Percentiles rank a stretch among this genome's conserved stretches.
Evolutionary conservation across 2,888 invertebrate genomes (phyloP).

Genomic region (Alloscopus bannaensis): DNA sequence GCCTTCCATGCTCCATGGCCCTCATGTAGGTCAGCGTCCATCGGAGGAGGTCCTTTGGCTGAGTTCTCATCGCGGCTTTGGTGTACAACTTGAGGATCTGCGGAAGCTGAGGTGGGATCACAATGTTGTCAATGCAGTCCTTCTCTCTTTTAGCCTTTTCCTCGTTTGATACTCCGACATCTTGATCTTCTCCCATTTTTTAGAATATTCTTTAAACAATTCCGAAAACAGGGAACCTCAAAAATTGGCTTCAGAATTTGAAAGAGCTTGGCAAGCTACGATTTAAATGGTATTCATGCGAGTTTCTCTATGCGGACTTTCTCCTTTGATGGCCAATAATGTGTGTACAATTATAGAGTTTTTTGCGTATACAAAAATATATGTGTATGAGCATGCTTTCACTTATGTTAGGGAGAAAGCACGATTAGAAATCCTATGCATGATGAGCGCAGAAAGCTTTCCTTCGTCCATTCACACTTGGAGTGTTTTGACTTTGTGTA

Average conservation of each 20-base stretch:
- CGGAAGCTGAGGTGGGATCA: constrained; percentile 51
- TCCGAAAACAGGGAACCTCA: too few relatives aligned
- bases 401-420: neutral
- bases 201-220: neutral
- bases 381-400: neutral
- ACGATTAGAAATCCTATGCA: neutral
- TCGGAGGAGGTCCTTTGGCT: constrained; percentile 36
- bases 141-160: neutral
- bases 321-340: neutral
- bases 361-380: neutral
- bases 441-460: too few relatives aligned
- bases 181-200: constrained; percentile 26
- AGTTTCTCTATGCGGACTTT: too few relatives aligned
- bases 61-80: constrained; percentile 52
- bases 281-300: too few relatives aligned
- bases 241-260: too few relatives aligned
- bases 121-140: constrained; percentile 44
- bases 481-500: neutral
- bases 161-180: neutral
- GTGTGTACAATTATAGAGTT: too few relatives aligned
- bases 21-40: constrained; percentile 63
- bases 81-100: constrained; percentile 47
- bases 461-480: neutral
- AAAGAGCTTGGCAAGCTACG: too few relatives aligned
- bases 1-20: constrained; percentile 61